Conservation (phyloP, 2,888 invertebrate species). For the Diadromus collaris region DNA sequence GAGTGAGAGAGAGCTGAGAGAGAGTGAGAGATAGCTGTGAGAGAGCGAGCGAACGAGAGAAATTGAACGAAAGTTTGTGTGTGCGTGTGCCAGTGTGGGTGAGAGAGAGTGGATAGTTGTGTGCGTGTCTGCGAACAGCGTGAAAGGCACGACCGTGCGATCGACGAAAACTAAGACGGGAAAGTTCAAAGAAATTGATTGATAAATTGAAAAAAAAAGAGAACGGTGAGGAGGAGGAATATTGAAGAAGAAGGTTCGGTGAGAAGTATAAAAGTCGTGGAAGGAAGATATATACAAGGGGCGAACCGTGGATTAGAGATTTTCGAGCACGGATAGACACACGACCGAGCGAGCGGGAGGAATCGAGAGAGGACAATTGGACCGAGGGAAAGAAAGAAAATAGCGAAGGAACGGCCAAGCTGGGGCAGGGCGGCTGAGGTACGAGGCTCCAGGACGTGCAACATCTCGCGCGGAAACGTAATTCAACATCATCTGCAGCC, state of each 20-base stretch:
- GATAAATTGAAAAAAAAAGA: constrained; percentile 8
- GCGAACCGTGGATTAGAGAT: not conserved
- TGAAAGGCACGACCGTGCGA: constrained; percentile 2
- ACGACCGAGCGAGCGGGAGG: constrained; percentile 56
- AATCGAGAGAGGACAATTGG: constrained; percentile 19
- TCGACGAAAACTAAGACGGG: constrained; percentile 7
- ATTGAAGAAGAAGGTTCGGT: not conserved
- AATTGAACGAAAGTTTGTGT: constrained; percentile 46
- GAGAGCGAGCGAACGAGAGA: constrained; percentile 46
- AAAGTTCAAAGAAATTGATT: too few relatives aligned
- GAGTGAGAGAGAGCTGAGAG: constrained; percentile 34
- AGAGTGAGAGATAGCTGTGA: constrained; percentile 23
- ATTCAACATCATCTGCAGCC: constrained; percentile 70
- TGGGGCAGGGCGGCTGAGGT: constrained; percentile 53
- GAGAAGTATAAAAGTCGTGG: constrained; percentile 1
- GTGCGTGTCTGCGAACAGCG: constrained; percentile 2
- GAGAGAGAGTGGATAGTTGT: too few relatives aligned
- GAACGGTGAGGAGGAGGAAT: not conserved
- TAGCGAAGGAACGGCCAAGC: constrained; percentile 36
- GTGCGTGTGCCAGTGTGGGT: too few relatives aligned
- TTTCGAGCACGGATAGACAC: constrained; percentile 21
- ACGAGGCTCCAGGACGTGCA: constrained; percentile 39
- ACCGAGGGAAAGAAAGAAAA: constrained; percentile 24
- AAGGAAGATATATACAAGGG: constrained; percentile 1
- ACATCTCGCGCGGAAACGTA: constrained; percentile 61